These are phyloP conservation scores for Netelia inedita DNA, from an alignment of 2,888 invertebrate species.

Conservation along the genomic window DNA sequence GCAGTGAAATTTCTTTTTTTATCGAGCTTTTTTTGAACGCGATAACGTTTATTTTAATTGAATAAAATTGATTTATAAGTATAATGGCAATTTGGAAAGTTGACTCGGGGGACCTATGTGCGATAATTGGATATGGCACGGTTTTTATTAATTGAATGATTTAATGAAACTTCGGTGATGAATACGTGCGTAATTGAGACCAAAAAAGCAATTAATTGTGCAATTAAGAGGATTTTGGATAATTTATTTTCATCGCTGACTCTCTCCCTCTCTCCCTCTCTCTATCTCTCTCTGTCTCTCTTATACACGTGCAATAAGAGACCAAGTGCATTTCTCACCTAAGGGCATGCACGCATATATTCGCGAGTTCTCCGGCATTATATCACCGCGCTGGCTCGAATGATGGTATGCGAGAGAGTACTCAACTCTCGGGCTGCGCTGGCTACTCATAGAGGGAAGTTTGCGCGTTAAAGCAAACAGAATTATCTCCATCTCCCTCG, in stretches of 20 bases:
- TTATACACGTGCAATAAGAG: conserved; percentile 1
- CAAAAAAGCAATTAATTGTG: conserved; percentile 6
- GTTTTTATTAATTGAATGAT: conserved; percentile 11
- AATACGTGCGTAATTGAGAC: background rate
- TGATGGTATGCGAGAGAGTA: conserved; percentile 4
- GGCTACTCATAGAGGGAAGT: conserved; percentile 23
- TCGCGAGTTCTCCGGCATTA: conserved; percentile 17
- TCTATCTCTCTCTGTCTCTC: too few species aligned
- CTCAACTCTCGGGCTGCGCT: conserved; percentile 13
- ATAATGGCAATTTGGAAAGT: background rate
- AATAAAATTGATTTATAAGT: too few species aligned
- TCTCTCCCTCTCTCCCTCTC: background rate
- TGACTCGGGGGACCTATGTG: background rate
- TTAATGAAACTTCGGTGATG: background rate
- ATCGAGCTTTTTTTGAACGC: too few species aligned
- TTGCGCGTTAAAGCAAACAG: conserved; percentile 63
- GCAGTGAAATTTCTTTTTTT: too few species aligned
- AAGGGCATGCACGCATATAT: conserved; percentile 25
- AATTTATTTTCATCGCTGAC: conserved; percentile 20
- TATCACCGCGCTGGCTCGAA: background rate
- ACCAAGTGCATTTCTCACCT: conserved; percentile 34
- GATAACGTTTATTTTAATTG: too few species aligned
- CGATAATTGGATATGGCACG: background rate
- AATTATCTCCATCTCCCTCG: conserved; percentile 47
- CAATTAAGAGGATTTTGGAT: conserved; percentile 23